Evolutionary conservation across 1,140 invertebrate genomes (phyloP).

Genomic region (Cydia pomonella): DNA sequence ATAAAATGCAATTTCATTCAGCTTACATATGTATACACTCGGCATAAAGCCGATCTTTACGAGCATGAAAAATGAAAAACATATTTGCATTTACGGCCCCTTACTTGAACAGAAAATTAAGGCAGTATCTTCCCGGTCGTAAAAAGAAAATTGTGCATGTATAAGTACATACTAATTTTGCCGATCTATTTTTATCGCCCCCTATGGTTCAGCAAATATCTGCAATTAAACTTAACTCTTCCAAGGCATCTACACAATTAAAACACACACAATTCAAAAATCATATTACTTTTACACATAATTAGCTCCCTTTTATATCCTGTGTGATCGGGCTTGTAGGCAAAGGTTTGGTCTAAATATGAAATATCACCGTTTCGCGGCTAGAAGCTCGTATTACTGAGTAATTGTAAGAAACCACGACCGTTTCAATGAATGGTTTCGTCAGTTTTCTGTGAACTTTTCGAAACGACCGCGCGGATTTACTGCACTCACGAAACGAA

Average conservation of each 20-base stretch:
- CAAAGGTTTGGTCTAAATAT: background rate
- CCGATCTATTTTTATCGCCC: background rate
- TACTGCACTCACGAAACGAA: constrained; percentile 9
- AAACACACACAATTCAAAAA: background rate
- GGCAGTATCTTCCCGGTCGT: background rate
- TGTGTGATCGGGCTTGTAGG: background rate
- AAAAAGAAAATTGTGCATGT: background rate
- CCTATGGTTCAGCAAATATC: background rate
- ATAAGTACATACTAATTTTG: background rate
- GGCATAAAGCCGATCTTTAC: background rate
- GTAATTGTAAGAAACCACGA: constrained; percentile 6
- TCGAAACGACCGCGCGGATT: constrained; percentile 9
- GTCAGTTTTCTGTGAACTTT: constrained; percentile 26
- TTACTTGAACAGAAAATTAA: background rate
- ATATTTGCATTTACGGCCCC: background rate
- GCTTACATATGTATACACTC: no score
- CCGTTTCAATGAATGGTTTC: constrained; percentile 12
- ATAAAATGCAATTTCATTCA: background rate
- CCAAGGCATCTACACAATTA: background rate
- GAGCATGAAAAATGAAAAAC: background rate
- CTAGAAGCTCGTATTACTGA: background rate
- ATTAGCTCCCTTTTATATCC: no score
- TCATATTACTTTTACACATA: no score
- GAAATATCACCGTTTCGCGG: background rate
- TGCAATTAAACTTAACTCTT: background rate